Evolutionary conservation across 2,797 vertebrate species (phyloP).

Genomic region (Pterois miles): DNA sequence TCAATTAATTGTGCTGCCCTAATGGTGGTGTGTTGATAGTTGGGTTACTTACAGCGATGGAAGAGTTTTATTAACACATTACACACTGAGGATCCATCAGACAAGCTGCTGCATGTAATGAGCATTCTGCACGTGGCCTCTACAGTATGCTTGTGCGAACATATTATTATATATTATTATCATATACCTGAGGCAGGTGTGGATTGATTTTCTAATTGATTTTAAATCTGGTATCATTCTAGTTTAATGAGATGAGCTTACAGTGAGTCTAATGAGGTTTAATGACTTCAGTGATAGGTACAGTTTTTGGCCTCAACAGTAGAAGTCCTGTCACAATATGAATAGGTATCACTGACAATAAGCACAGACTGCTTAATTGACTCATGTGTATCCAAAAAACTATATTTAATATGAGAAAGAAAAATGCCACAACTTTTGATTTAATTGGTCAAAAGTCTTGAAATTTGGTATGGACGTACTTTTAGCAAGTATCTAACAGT

Average conservation of each 20-base stretch:
- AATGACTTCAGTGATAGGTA: too few species aligned
- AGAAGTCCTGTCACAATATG: neutral
- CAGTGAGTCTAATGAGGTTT: neutral
- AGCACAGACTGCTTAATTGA: neutral
- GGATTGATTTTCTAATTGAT: slow-evolving; percentile 10
- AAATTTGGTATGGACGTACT: too few species aligned
- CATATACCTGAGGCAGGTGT: neutral
- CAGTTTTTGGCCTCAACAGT: neutral
- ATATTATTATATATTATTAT: too few species aligned
- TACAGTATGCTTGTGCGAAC: neutral
- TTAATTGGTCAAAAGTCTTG: too few species aligned
- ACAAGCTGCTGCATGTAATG: neutral
- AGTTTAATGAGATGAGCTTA: neutral
- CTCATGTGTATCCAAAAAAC: too few species aligned
- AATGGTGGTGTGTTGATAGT: neutral
- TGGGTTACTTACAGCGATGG: neutral
- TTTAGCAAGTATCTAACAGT: too few species aligned
- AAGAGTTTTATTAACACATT: neutral
- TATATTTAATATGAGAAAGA: too few species aligned
- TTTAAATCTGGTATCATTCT: neutral
- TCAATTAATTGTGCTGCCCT: too few species aligned
- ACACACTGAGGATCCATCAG: neutral
- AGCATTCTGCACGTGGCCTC: neutral
- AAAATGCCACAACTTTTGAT: too few species aligned
- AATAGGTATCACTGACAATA: neutral